These are phyloP conservation scores for Trachelus stipa DNA, from an alignment of 2,888 invertebrate genomes.

Conservation along the genomic window DNA sequence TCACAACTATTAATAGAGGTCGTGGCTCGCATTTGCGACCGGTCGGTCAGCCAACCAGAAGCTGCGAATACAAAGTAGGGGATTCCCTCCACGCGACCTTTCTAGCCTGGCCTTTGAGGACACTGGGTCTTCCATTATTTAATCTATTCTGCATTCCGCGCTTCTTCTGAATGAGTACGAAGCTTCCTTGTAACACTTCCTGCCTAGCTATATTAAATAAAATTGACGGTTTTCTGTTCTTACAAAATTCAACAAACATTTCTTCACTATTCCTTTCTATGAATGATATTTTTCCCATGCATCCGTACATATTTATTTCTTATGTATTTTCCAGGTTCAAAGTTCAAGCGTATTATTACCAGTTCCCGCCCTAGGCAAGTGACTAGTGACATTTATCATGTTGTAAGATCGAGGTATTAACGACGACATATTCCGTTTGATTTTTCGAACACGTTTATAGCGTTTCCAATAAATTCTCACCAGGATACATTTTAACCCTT, in stretches of 20 bases:
- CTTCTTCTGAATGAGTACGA: not conserved
- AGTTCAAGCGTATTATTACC: not conserved
- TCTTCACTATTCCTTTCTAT: not conserved
- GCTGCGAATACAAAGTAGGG: not conserved
- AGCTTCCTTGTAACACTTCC: not conserved
- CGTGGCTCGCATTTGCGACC: conserved; percentile 3
- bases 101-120: not conserved
- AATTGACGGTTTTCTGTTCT: not conserved
- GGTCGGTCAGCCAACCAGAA: not conserved
- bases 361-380: not conserved
- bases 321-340: not conserved
- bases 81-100: not conserved
- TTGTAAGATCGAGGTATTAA: not conserved
- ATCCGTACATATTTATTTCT: not conserved
- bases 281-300: not conserved
- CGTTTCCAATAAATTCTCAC: not conserved
- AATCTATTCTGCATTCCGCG: not conserved
- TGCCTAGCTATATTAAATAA: not conserved
- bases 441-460: not conserved
- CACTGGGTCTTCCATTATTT: not conserved
- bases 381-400: not conserved
- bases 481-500: not conserved
- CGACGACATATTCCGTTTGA: not conserved
- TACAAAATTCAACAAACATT: not conserved
- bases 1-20: conserved; percentile 8